Base-by-base conservation (phyloP, 2,113 vertebrate species). In the Romanogobio albipinnatus region DNA sequence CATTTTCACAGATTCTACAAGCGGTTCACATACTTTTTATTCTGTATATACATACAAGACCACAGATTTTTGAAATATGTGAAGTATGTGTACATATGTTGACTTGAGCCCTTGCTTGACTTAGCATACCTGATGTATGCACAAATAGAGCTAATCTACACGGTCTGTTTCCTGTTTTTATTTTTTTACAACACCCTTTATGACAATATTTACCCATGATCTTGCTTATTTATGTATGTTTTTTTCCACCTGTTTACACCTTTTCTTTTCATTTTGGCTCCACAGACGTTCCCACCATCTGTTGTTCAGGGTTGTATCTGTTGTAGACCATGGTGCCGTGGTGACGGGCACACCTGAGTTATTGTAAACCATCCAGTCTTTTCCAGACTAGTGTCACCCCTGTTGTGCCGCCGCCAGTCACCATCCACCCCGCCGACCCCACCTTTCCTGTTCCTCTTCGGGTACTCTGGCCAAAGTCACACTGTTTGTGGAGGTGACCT, bases 401-500 rank as follows among this genome's bases (percentile, higher is more conserved):
- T 76, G 84, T 83, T 91, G 90, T 92, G 89, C 88, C 73, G 89
- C 89, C 73, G 17, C 82, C 81, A 71, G 84, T 86, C 87, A 87
- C 59, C 82, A 81, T 83, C 24, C 43, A 51, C 66, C 83, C 71
- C 81, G 83, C 86, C 83, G 81, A 87, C 58, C 61, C 84, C 64
- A 87, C 87, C 76, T 86, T 81, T 53, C 89, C 82, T 76, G 83
- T 83, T 88, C 76, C 88, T 84, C 85, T 87, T 87, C 84, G 70
- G 89, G 90, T 89, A 90, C 88, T 81, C 87, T 83, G 89, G 86
- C 89, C 89, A 91, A 91, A 93, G 91, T 92, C 90, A 88, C 88
- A 87, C 89, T 91, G 91, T 92, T 92, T 93, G 90, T 94, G 88
- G 92, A 94, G 92, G 93, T 95, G 94, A 95, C 93, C 94, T 59